Percentiles rank a stretch among this genome's conserved stretches.
Evolutionary conservation across 2,113 vertebrate genomes (phyloP).

Genomic region (pig (Sus scrofa)): DNA sequence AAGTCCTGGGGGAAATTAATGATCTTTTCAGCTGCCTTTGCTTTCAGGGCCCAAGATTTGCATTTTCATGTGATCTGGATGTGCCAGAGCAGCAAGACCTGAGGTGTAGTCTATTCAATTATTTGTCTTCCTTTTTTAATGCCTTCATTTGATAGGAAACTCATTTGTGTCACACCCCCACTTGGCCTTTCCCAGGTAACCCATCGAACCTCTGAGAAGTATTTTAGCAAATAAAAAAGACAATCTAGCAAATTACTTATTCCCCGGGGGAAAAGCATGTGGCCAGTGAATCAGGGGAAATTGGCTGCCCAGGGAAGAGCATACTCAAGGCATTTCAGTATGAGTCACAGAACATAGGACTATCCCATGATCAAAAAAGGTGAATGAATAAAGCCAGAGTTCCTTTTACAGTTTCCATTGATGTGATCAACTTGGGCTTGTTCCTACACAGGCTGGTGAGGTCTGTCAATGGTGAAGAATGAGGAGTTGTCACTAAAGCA

Average conservation of each 20-base stretch:
- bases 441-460: background rate
- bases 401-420: slow-evolving; percentile 38
- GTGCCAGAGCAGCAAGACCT: background rate
- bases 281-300: slow-evolving; percentile 58
- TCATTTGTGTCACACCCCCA: background rate
- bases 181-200: slow-evolving; percentile 32
- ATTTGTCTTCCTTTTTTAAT: background rate
- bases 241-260: slow-evolving; percentile 16
- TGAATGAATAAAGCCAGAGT: slow-evolving; percentile 42
- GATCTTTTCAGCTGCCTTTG: slow-evolving; percentile 23
- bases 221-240: slow-evolving; percentile 1
- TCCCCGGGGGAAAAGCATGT: background rate
- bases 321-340: background rate
- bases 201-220: background rate
- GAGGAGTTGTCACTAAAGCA: background rate
- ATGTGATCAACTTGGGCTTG: background rate
- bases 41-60: slow-evolving; percentile 32
- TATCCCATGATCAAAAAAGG: slow-evolving; percentile 37
- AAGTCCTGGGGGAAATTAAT: slow-evolving; percentile 28
- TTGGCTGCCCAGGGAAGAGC: background rate
- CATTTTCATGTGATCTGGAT: slow-evolving; percentile 24
- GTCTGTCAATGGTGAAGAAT: background rate
- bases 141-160: background rate
- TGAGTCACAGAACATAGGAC: slow-evolving; percentile 59
- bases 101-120: background rate